Percentiles rank a stretch among this genome's conserved stretches.
phyloP scores from a whole-genome alignment of 2,888 invertebrate species.

The Mechanitis mazaeus region DNA sequence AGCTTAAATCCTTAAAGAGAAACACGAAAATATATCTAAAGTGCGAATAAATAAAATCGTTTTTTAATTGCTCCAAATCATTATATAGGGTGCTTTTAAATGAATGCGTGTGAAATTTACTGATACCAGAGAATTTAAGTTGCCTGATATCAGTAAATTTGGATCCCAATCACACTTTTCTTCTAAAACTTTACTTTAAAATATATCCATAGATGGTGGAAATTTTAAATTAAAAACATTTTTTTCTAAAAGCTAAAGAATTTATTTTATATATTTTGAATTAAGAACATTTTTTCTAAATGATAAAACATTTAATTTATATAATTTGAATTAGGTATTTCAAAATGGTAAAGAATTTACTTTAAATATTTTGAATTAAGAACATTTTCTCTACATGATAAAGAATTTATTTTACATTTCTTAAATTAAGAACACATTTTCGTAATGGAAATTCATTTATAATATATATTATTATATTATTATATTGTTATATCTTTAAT shows the following conservation, averaged over 20 bases:
- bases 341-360: background rate
- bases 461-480: too few relatives aligned
- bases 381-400: background rate
- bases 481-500: too few relatives aligned
- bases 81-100: conserved; percentile 41
- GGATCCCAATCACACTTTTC: conserved; percentile 64
- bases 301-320: too few relatives aligned
- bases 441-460: too few relatives aligned
- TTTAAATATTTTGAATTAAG: background rate
- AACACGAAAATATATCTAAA: conserved; percentile 47
- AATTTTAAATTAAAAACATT: conserved; percentile 35
- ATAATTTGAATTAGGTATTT: too few relatives aligned
- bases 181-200: conserved; percentile 42
- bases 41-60: conserved; percentile 45
- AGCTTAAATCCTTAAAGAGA: conserved; percentile 41
- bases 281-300: background rate
- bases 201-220: conserved; percentile 44
- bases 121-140: conserved; percentile 50
- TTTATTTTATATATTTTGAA: background rate
- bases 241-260: background rate
- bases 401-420: too few relatives aligned
- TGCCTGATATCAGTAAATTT: conserved; percentile 69
- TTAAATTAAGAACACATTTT: too few relatives aligned
- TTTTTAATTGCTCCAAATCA: conserved; percentile 38
- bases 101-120: conserved; percentile 25